Conservation (phyloP, 2,888 invertebrate genomes). For the Nowickia ferox region DNA sequence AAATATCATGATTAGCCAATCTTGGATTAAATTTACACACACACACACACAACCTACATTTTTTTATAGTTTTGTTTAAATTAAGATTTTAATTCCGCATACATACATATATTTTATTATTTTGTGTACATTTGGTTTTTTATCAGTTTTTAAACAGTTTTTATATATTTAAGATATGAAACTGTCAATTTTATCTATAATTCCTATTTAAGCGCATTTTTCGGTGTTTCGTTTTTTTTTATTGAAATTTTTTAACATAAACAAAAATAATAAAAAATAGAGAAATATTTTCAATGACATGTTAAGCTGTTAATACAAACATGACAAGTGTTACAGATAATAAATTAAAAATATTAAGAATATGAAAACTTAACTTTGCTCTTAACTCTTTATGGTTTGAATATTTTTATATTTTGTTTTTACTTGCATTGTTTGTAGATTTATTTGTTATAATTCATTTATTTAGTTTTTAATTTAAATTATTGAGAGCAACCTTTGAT, state of each 20-base stretch:
- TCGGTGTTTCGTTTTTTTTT: slow-evolving; percentile 31
- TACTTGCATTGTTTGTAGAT: slow-evolving; percentile 42
- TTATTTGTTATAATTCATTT: slow-evolving; percentile 47
- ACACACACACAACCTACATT: slow-evolving; percentile 55
- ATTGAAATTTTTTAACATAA: neutral
- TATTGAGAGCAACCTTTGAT: neutral
- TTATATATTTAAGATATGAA: slow-evolving; percentile 65
- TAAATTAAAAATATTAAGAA: slow-evolving; percentile 15
- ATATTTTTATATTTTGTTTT: slow-evolving; percentile 1
- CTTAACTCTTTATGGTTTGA: slow-evolving; percentile 25
- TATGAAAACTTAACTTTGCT: slow-evolving; percentile 60
- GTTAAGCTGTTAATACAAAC: slow-evolving; percentile 75
- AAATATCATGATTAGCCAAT: slow-evolving; percentile 44
- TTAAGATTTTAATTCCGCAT: slow-evolving; percentile 52
- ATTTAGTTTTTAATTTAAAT: slow-evolving; percentile 8
- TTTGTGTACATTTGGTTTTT: neutral
- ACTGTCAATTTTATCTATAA: slow-evolving; percentile 71
- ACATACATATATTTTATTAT: neutral
- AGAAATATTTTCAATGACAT: slow-evolving; percentile 54
- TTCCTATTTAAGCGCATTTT: slow-evolving; percentile 65
- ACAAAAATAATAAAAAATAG: too few species aligned
- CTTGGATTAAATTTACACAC: slow-evolving; percentile 35
- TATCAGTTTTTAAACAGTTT: slow-evolving; percentile 26
- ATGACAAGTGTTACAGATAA: slow-evolving; percentile 77
- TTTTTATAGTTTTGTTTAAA: slow-evolving; percentile 46